Evolutionary conservation across 2,888 invertebrate genomes (phyloP).

Genomic region (Euproctis similis): DNA sequence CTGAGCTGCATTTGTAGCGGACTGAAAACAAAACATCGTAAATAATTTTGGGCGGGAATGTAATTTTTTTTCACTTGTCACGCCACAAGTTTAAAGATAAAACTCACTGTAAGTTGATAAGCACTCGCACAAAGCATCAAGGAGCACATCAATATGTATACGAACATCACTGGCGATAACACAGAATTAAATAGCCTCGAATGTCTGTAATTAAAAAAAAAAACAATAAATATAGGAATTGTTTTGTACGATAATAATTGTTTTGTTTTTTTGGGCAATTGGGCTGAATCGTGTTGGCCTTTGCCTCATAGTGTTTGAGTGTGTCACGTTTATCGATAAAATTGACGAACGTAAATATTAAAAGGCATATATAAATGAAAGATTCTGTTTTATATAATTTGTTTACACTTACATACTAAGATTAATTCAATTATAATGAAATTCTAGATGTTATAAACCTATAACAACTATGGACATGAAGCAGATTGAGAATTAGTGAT

Average conservation of each 20-base stretch:
- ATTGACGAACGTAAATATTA: background rate
- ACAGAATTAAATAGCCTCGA: constrained; percentile 52
- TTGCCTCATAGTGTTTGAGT: constrained; percentile 16
- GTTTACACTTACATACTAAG: no score
- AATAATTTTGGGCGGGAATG: no score
- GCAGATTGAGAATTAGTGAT: no score
- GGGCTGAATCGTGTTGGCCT: constrained; percentile 7
- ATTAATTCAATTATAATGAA: no score
- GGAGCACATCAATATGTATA: constrained; percentile 57
- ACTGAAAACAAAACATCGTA: no score
- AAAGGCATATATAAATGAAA: no score
- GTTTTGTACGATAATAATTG: constrained; percentile 20
- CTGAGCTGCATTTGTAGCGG: constrained; percentile 43
- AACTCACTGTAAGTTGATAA: constrained; percentile 50
- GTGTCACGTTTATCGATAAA: constrained; percentile 22
- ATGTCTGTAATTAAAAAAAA: constrained; percentile 41
- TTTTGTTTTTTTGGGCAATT: constrained; percentile 17
- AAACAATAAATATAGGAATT: no score
- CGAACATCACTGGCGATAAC: constrained; percentile 61
- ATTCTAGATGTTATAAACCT: no score
- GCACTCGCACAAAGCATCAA: constrained; percentile 58
- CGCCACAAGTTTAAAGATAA: background rate
- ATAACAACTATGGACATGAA: no score
- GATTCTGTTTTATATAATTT: no score
- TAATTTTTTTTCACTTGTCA: background rate